Base-by-base conservation (phyloP, 2,797 vertebrate genomes). In the Pantherophis vulpinus region DNA sequence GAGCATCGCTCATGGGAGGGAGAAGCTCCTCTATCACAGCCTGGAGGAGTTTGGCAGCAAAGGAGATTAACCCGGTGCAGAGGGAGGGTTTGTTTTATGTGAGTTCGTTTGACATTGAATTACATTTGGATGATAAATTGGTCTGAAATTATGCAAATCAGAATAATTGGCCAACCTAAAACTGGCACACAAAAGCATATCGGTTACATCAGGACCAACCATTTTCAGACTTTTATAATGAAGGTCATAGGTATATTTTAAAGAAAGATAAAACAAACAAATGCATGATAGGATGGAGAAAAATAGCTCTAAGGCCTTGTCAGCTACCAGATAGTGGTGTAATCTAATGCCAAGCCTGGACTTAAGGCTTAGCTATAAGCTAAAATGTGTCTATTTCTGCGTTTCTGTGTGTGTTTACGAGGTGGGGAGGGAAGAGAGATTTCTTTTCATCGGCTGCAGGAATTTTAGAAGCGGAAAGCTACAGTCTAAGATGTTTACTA, bases 401-500 rank as follows among this genome's bases (percentile, higher is more conserved):
- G 29, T 66, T 18, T 29, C 42, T 87, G 56, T 25, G 11, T 79
- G 37, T 79, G 6, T 79, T 8, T 79, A 42, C 18, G 74, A 47
- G 4, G 74, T 79, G 74, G 37, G 37, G 20, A 79, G 20, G 37
- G 20, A 42, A 79, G 70, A 79, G 70, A 79, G 37, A 47, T 83
- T 86, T 91, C 74, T 37, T 61, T 83, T 47, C 42, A 60, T 86
- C 27, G 12, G 55, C 32, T 58, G 37, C 16, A 60, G 47, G 32
- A 86, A 93, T 95, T 93, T 51, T 94, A 2, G 10, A 20, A 92
- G 5, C 4, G 0, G 0, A 90, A 86, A 83, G 18, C 54, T 92
- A 55, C 66, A 94, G 9, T 27, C 92, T 91, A 86, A 90, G 55
- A 94, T 9, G 4, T 58, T 54, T 0, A 29, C 88, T 93, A 88